Conservation (phyloP, 2,888 invertebrate species). For the Eupithecia vulgata region DNA sequence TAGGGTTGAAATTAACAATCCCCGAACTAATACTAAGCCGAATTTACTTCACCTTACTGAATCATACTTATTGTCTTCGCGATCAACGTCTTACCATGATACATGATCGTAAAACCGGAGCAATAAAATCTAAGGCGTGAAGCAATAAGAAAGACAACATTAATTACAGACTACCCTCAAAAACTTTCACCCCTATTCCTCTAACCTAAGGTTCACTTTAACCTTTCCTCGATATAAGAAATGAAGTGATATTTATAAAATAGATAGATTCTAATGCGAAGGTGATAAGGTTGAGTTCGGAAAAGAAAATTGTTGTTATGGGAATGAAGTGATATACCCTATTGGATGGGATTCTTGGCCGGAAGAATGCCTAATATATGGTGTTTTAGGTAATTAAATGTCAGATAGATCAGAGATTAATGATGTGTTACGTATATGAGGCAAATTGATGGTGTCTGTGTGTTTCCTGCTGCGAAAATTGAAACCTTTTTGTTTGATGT, state of each 20-base stretch:
- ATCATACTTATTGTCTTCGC: slow-evolving; percentile 21
- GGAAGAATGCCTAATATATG: slow-evolving; percentile 82
- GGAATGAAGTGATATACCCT: slow-evolving; percentile 55
- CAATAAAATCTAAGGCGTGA: slow-evolving; percentile 83
- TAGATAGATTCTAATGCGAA: slow-evolving; percentile 9
- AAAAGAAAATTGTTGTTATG: slow-evolving; percentile 25
- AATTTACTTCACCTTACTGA: slow-evolving; percentile 3
- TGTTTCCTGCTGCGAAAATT: slow-evolving; percentile 45
- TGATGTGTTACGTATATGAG: slow-evolving; percentile 78
- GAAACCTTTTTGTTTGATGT: background rate
- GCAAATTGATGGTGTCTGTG: slow-evolving; percentile 54
- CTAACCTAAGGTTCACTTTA: slow-evolving; percentile 41
- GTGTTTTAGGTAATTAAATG: slow-evolving; percentile 84
- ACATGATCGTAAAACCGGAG: slow-evolving; percentile 54
- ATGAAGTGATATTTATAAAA: slow-evolving; percentile 4
- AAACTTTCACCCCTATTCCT: slow-evolving; percentile 44
- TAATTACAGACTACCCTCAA: slow-evolving; percentile 64
- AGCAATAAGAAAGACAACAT: slow-evolving; percentile 80
- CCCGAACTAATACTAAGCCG: background rate
- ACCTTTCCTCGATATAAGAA: background rate
- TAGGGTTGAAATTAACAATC: background rate
- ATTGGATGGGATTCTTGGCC: slow-evolving; percentile 61
- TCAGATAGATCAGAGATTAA: slow-evolving; percentile 84
- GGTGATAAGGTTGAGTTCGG: slow-evolving; percentile 17
- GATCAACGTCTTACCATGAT: slow-evolving; percentile 38